Conservation (phyloP, 2,888 invertebrate species). For the Protula sp. region DNA sequence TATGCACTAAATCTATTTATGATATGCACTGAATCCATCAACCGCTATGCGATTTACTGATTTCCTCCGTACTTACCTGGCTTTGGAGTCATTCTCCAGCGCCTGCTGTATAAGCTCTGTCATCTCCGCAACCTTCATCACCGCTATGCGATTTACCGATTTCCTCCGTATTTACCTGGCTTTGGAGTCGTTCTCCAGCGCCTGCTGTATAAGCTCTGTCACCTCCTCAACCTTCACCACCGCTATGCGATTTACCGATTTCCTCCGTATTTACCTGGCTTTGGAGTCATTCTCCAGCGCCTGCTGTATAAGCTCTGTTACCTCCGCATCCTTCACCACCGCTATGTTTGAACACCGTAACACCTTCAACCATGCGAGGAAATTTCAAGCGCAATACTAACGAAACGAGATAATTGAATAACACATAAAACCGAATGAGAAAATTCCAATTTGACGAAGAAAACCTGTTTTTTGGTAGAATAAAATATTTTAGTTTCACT, state of each 20-base stretch:
- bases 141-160: too few species aligned
- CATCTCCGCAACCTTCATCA: not conserved
- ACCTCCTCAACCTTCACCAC: not conserved
- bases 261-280: too few species aligned
- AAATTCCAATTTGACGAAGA: not conserved
- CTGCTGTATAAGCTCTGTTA: conserved; percentile 46
- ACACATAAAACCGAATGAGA: not conserved
- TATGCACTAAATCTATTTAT: too few species aligned
- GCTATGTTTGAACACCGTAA: conserved; percentile 48
- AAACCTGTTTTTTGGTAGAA: too few species aligned
- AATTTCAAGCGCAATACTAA: too few species aligned
- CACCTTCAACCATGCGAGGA: conserved; percentile 27
- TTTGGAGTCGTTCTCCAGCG: too few species aligned
- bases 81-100: too few species aligned
- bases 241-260: too few species aligned
- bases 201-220: not conserved
- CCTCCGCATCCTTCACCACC: conserved; percentile 45
- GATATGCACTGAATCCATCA: too few species aligned
- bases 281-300: conserved; percentile 45
- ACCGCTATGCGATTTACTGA: not conserved
- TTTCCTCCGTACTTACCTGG: too few species aligned
- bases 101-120: not conserved
- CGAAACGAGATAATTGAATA: not conserved
- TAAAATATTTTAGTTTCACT: too few species aligned
- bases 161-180: too few species aligned